A percentile compares a stretch with the other conserved stretches of the same genome.
These are phyloP conservation scores for Tychaedon coryphoeus DNA, from an alignment of 2,113 vertebrate species.

Conservation along the genomic window DNA sequence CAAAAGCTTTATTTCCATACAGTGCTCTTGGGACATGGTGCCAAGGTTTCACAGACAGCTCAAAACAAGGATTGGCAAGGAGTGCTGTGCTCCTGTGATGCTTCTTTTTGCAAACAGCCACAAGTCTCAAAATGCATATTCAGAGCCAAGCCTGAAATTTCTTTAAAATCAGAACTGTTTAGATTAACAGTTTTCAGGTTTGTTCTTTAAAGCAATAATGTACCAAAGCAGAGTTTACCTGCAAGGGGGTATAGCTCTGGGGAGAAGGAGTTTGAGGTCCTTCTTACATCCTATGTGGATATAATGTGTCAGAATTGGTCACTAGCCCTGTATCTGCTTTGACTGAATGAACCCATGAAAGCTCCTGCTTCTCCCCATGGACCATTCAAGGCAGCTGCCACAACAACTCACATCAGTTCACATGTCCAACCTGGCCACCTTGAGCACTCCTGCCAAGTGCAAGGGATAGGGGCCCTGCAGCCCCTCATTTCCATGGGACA, in stretches of 20 bases:
- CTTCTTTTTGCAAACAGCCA: neutral
- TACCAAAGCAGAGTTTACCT: neutral
- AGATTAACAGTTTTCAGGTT: neutral
- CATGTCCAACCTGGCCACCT: neutral
- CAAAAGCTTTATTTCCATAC: slow-evolving; percentile 27
- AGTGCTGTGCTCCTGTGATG: neutral
- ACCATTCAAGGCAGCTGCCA: neutral
- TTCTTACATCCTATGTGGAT: neutral
- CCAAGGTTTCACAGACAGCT: neutral
- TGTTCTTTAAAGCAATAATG: neutral
- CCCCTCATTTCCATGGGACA: neutral
- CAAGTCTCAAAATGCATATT: neutral
- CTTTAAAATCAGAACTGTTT: neutral
- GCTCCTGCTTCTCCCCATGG: neutral
- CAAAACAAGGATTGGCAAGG: slow-evolving; percentile 10
- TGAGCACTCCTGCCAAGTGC: neutral
- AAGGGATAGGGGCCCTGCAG: neutral
- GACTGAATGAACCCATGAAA: neutral
- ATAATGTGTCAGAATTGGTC: neutral
- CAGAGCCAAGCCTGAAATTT: neutral
- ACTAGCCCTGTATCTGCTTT: neutral
- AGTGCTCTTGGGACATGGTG: neutral
- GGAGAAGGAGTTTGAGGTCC: neutral
- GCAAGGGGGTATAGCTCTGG: neutral
- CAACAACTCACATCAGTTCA: neutral